Base-by-base conservation (phyloP, 2,113 vertebrate genomes). In the Cebidichthys violaceus region DNA sequence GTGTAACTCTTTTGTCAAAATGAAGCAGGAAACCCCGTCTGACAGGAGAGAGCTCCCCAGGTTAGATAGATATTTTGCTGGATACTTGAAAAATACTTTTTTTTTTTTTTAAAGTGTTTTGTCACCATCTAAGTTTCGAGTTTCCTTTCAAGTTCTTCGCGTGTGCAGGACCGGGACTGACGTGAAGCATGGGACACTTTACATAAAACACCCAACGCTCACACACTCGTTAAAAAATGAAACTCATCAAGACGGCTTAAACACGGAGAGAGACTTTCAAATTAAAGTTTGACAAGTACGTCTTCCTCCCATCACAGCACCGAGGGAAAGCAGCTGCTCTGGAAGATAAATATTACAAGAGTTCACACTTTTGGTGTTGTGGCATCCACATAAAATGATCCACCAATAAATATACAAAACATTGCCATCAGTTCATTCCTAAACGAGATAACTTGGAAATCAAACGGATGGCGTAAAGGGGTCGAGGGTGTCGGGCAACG, bases 1-100 rank as follows among this genome's bases (percentile, higher is more conserved):
- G 82, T 73, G 69, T 69, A 55, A 35, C 50, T 70, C 83, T 84
- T 33, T 75, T 76, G 78, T 80, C 65, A 39, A 75, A 88, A 66
- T 54, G 15, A 84, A 85, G 86, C 79, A 77, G 77, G 82, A 83
- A 88, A 88, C 45, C 52, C 55, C 24, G 70, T 20, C 37, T 75
- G 83, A 79, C 85, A 79, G 75, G 22, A 29, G 79, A 67, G 15
- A 43, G 73, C 55, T 79, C 62, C 39, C 82, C 47, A 9, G 66
- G 73, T 66, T 54, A 55, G 47, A 54, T 14, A n/a, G n/a, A 18
- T 45, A 43, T 70, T 55, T 54, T 41, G 17, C 29, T 74, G 70
- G 35, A 55, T 74, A 35, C 60, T 71, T 66, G 66, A 72, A 18
- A 68, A 62, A 83, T 14, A 39, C 57, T 54, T n/a, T n/a, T n/a